These are phyloP conservation scores for Antheraea mylitta DNA, from an alignment of 1,140 invertebrate genomes.

Conservation along the genomic window DNA sequence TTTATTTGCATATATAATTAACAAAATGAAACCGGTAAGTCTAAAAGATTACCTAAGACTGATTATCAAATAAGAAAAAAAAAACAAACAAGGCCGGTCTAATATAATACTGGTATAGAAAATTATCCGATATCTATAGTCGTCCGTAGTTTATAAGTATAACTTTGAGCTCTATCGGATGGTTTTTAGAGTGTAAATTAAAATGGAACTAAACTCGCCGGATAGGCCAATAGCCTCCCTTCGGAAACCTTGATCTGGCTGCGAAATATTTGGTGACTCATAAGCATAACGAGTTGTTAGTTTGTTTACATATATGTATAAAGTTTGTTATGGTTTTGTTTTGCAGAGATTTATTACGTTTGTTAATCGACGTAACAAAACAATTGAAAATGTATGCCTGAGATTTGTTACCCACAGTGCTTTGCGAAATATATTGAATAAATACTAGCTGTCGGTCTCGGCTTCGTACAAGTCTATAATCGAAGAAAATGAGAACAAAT, in stretches of 20 bases:
- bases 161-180: constrained; percentile 17
- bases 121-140: constrained; percentile 8
- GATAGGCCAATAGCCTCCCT: constrained; percentile 44
- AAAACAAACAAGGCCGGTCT: not conserved
- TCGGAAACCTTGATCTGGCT: constrained; percentile 40
- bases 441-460: too few species aligned
- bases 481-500: too few species aligned
- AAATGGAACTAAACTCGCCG: not conserved
- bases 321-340: not conserved
- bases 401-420: not conserved
- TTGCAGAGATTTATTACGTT: not conserved
- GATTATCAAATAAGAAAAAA: not conserved
- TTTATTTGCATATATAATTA: constrained; percentile 1
- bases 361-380: not conserved
- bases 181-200: not conserved
- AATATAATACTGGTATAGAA: not conserved
- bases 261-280: constrained; percentile 37
- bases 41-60: not conserved
- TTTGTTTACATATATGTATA: constrained; percentile 2
- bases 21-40: not conserved
- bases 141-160: not conserved
- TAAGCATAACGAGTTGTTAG: constrained; percentile 12
- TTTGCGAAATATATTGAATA: not conserved
- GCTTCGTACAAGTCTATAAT: too few species aligned
- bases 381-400: not conserved